A percentile compares a stretch with the other conserved stretches of the same genome.
Conservation (phyloP, 2,797 vertebrate species). For the Poeciliopsis turneri region DNA sequence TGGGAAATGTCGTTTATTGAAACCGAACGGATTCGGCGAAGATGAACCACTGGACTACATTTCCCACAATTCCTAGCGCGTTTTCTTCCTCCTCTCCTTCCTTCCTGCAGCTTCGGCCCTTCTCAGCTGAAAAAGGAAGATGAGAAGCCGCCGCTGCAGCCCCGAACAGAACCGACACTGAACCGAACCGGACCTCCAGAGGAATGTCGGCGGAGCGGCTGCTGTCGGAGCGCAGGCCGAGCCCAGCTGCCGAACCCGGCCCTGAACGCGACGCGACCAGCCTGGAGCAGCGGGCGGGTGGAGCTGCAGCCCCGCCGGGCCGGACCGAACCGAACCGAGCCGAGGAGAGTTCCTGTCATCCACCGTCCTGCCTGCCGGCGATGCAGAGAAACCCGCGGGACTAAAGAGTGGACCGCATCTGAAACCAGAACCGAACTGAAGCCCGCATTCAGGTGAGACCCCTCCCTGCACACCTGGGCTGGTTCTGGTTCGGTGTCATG, state of each 20-base stretch:
- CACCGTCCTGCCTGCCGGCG: conserved; percentile 13
- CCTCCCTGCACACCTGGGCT: conserved; percentile 38
- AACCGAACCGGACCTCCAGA: conserved; percentile 45
- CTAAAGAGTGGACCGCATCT: conserved; percentile 40
- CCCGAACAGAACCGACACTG: conserved; percentile 38
- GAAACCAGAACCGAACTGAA: conserved; percentile 26
- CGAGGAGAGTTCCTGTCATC: conserved; percentile 18
- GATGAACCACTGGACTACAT: conserved; percentile 16
- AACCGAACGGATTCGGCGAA: accelerated
- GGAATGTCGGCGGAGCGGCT: conserved; percentile 56
- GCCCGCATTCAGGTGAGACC: conserved; percentile 52
- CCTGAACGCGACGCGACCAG: conserved; percentile 61
- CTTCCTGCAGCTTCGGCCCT: conserved; percentile 73
- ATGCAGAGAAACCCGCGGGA: conserved; percentile 44
- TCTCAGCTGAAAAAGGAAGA: conserved; percentile 75
- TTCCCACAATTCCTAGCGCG: conserved; percentile 60
- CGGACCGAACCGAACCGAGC: conserved; percentile 15
- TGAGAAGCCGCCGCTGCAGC: conserved; percentile 47
- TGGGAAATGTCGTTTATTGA: conserved; percentile 62
- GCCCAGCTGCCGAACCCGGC: conserved; percentile 48
- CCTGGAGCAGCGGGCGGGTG: conserved; percentile 63
- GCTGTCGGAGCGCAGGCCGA: conserved; percentile 51
- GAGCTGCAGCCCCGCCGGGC: conserved; percentile 54
- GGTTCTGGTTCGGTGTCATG: not conserved
- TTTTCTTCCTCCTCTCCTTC: conserved; percentile 66